Evolutionary conservation across 2,797 vertebrate species (phyloP), one percentile per base, ranked within the genome.

Genomic region (Pampus argenteus): DNA sequence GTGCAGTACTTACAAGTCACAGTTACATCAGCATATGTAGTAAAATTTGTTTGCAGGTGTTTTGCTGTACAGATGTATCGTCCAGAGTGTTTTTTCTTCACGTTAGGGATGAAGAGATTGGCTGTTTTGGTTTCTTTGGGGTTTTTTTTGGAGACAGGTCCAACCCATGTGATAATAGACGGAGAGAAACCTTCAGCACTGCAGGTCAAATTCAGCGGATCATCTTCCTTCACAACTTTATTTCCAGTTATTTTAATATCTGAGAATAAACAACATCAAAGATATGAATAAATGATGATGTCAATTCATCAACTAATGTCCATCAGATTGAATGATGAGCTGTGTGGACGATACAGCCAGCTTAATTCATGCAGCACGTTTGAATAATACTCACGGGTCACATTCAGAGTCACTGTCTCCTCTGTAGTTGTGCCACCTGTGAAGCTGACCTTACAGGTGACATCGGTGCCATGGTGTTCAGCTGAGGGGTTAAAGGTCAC

Each of bases 201-300:
- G 82, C 91, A 92, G 51, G 17, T 89, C 36, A 91, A 63, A 62
- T 25, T 77, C 28, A 90, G 62, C 36, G 69, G 18, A 3, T 67
- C 62, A 3, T 86, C 87, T 56, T 82, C 73, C 13, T 50, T 74
- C 4, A 89, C 28, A 1, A 0, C 31, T 20, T 17, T 38, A 11
- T 48, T 0, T 0, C 76, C 76, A 69, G 6, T 31, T 61, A 40
- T 14, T 29, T 62, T 78, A 0, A 74, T 15, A 57, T 86, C 89
- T 91, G 28, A 4, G 25, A 67, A 17, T 45, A 3, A 52, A 69
- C 17, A n/a, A 36, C 11, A 57, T 48, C 9, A 42, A 28, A 44
- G 38, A 6, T 15, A 40, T 40, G 38, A 15, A 40, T 40, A 40
- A 17, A 40, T 17, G 4, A 17, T 40, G 13, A 17, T 40, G 5